Conservation (phyloP, 2,888 invertebrate species). For the Philereme transversata region DNA sequence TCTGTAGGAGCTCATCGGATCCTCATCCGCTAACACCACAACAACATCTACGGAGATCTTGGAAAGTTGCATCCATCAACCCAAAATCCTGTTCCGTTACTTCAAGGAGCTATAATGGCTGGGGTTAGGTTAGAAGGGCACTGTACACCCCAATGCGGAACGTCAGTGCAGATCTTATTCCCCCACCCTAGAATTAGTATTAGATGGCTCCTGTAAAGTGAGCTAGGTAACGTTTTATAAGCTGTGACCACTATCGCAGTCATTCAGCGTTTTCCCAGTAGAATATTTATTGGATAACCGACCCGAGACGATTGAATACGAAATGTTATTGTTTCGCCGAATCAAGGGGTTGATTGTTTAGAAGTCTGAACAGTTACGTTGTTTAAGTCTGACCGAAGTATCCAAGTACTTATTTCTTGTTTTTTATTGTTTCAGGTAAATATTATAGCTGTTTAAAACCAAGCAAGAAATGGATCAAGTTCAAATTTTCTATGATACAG, state of each 20-base stretch:
- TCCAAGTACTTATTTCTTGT: slow-evolving; percentile 14
- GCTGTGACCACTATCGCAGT: slow-evolving; percentile 31
- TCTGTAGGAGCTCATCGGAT: too few species aligned
- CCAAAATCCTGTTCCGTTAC: too few species aligned
- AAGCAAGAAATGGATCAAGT: neutral
- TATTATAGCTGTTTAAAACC: neutral
- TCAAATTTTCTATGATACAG: neutral
- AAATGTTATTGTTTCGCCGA: slow-evolving; percentile 32
- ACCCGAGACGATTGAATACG: slow-evolving; percentile 42
- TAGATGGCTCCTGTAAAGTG: slow-evolving; percentile 3
- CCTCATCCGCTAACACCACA: too few species aligned
- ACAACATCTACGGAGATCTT: too few species aligned
- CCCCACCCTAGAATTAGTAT: too few species aligned
- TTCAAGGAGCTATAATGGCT: too few species aligned
- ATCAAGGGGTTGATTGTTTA: slow-evolving; percentile 28
- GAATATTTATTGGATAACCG: slow-evolving; percentile 47
- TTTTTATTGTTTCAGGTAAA: slow-evolving; percentile 47
- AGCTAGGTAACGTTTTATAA: neutral
- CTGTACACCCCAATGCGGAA: too few species aligned
- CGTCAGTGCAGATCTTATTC: too few species aligned
- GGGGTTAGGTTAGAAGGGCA: too few species aligned
- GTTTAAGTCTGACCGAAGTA: slow-evolving; percentile 5
- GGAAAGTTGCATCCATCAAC: too few species aligned
- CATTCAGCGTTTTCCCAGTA: slow-evolving; percentile 50
- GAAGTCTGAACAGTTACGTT: slow-evolving; percentile 22